Conservation (phyloP, 2,797 vertebrate species). For the Sebastiscus albofasciatus region DNA sequence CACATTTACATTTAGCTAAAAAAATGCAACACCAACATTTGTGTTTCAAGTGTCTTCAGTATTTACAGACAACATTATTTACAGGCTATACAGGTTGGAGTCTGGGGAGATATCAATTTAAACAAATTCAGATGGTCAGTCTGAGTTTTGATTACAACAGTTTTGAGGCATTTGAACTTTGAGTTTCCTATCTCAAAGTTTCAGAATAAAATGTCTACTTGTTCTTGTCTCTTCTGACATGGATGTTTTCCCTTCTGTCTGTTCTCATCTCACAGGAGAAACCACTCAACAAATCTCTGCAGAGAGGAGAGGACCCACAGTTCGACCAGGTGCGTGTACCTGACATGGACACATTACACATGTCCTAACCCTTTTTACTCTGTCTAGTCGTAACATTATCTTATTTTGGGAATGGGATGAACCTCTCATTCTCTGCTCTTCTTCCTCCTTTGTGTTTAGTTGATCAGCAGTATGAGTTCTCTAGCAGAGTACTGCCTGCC, state of each 20-base stretch:
- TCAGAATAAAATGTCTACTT: background rate
- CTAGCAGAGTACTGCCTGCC: conserved; percentile 98
- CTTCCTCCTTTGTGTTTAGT: conserved; percentile 71
- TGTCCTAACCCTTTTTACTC: background rate
- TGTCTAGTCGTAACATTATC: background rate
- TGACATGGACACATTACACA: background rate
- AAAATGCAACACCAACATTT: background rate
- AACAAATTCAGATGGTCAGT: background rate
- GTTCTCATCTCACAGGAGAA: conserved; percentile 88
- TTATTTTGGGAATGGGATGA: conserved; percentile 7
- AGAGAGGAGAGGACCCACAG: conserved; percentile 97
- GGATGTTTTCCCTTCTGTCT: conserved; percentile 9
- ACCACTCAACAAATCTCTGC: conserved; percentile 96
- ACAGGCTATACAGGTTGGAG: background rate
- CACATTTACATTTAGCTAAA: conserved; percentile 1
- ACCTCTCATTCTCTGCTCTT: background rate
- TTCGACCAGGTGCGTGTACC: conserved; percentile 93
- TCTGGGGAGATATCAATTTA: background rate
- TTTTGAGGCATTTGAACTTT: background rate
- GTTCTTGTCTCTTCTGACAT: background rate
- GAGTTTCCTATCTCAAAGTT: background rate
- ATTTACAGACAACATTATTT: background rate
- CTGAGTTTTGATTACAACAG: background rate
- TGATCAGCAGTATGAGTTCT: conserved; percentile 98
- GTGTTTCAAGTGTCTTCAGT: background rate